Percentiles rank a stretch among this genome's conserved stretches.
Conservation (phyloP, 2,113 vertebrate genomes). For the Caloenas nicobarica region DNA sequence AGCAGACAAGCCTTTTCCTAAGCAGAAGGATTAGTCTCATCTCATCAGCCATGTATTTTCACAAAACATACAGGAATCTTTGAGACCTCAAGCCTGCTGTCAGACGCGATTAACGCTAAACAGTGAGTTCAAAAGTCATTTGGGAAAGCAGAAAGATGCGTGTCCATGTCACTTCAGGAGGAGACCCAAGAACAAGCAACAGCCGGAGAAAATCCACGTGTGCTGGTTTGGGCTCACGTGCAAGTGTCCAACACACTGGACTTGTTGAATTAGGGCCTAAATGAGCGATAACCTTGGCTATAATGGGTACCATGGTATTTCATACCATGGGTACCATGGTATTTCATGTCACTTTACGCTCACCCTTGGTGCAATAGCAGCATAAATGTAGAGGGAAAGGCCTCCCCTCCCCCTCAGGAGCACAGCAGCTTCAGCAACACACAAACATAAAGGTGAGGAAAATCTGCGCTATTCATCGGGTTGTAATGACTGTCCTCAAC, state of each 20-base stretch:
- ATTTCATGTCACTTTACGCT: not conserved
- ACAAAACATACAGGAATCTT: not conserved
- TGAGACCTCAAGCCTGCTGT: not conserved
- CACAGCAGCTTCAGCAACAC: not conserved
- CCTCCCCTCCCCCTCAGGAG: not conserved
- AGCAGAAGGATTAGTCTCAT: slow-evolving; percentile 2
- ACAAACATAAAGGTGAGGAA: not conserved
- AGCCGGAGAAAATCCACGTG: fast-evolving
- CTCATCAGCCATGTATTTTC: not conserved
- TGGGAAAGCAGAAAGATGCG: not conserved
- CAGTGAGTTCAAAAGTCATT: fast-evolving
- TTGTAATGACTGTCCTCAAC: not conserved
- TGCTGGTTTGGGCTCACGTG: not conserved
- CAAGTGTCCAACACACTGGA: not conserved
- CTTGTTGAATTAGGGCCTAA: not conserved
- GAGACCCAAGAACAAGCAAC: not conserved
- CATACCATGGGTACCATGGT: no score
- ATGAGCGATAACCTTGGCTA: not conserved
- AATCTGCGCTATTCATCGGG: not conserved
- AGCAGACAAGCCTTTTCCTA: not conserved
- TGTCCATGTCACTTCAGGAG: not conserved
- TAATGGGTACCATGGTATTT: no score
- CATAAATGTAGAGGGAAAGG: not conserved
- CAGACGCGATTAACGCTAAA: not conserved
- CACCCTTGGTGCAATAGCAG: not conserved